phyloP scores from a whole-genome alignment of 2,113 vertebrate genomes.

The Clarias macrocephalus region DNA sequence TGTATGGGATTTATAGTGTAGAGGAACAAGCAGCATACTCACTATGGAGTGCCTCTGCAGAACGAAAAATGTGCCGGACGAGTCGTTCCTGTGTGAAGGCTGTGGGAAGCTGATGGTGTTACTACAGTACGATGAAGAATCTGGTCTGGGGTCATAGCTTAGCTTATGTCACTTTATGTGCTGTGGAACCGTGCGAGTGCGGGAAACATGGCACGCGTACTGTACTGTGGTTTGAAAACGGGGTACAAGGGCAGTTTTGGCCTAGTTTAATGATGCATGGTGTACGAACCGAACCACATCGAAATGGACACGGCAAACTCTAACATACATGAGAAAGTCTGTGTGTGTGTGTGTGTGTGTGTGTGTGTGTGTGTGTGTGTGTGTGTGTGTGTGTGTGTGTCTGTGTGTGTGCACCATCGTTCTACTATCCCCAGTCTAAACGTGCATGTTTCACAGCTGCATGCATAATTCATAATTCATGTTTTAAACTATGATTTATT shows the following conservation, averaged over 20 bases:
- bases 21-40: background rate
- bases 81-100: background rate
- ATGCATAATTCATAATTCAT: background rate
- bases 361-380: background rate
- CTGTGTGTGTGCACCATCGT: background rate
- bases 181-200: too few relatives aligned
- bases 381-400: background rate
- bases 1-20: slow-evolving; percentile 3
- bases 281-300: background rate
- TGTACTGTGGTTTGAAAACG: background rate
- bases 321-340: background rate
- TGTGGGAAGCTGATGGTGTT: background rate
- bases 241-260: background rate
- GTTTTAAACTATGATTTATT: background rate
- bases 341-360: background rate
- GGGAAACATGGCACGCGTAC: too few relatives aligned
- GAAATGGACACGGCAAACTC: too few relatives aligned
- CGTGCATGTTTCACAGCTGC: background rate
- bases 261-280: background rate
- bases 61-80: background rate
- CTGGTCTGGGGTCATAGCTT: too few relatives aligned
- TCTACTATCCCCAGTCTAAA: background rate
- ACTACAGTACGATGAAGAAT: too few relatives aligned
- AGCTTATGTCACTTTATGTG: too few relatives aligned
- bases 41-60: slow-evolving; percentile 1